phyloP scores from a whole-genome alignment of 1,140 invertebrate genomes.

The Proctacanthus coquilletti region DNA sequence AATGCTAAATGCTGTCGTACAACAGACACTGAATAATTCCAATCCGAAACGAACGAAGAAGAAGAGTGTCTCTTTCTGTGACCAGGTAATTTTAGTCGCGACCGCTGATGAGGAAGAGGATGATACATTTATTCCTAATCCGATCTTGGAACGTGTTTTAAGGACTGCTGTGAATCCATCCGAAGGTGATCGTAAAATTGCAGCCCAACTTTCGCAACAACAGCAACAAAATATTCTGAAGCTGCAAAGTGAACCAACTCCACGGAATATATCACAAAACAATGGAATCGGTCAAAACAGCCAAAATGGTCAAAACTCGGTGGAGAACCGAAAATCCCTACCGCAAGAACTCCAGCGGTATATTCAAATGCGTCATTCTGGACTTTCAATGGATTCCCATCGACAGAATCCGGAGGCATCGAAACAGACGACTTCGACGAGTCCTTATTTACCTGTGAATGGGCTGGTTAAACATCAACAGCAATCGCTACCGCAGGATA shows the following conservation, averaged over 20 bases:
- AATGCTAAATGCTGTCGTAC: slow-evolving; percentile 34
- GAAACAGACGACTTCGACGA: slow-evolving; percentile 8
- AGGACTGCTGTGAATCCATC: slow-evolving; percentile 45
- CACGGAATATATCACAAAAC: slow-evolving; percentile 23
- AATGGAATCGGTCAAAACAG: slow-evolving; percentile 9
- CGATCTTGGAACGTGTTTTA: slow-evolving; percentile 71
- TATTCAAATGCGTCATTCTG: slow-evolving; percentile 13
- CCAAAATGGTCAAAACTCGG: slow-evolving; percentile 2
- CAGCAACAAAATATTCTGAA: slow-evolving; percentile 38
- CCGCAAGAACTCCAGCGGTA: slow-evolving; percentile 21
- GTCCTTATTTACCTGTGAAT: slow-evolving; percentile 2
- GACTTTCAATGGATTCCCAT: slow-evolving; percentile 9
- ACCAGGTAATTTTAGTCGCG: slow-evolving; percentile 80
- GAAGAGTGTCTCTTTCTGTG: slow-evolving; percentile 87
- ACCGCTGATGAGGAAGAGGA: slow-evolving; percentile 83
- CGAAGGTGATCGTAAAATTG: slow-evolving; percentile 30
- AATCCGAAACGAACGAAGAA: slow-evolving; percentile 52
- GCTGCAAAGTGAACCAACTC: slow-evolving; percentile 30
- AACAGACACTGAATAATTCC: slow-evolving; percentile 28
- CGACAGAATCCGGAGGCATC: slow-evolving; percentile 11
- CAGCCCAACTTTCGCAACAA: slow-evolving; percentile 35
- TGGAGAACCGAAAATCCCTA: not conserved
- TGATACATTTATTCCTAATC: slow-evolving; percentile 79
- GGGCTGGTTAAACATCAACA: slow-evolving; percentile 7
- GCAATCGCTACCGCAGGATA: not conserved